Conservation (phyloP, 1,140 invertebrate species). For the Ooceraea biroi region DNA sequence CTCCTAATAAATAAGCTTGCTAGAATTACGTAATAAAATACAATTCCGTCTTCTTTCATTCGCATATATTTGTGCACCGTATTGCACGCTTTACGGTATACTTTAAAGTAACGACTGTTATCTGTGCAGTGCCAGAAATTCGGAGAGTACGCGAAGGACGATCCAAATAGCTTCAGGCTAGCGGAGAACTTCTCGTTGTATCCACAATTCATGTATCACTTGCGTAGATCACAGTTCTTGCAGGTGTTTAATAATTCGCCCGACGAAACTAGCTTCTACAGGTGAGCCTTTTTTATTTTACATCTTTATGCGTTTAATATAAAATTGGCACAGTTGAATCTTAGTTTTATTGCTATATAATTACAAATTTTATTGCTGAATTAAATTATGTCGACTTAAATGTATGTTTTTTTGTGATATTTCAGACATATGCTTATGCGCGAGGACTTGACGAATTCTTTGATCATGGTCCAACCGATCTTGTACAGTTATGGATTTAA, state of each 20-base stretch:
- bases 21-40: not conserved
- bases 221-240: conserved; percentile 98
- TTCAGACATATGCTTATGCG: conserved; percentile 97
- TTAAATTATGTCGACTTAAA: not conserved
- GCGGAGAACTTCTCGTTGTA: conserved; percentile 99
- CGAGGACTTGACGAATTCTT: conserved; percentile 98
- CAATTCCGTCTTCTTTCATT: too few species aligned
- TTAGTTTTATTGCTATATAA: too few species aligned
- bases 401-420: conserved; percentile 72
- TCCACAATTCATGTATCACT: conserved; percentile 99
- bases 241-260: conserved; percentile 99
- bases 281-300: conserved; percentile 86
- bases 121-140: conserved; percentile 98
- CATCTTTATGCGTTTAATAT: not conserved
- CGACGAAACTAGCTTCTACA: conserved; percentile 99
- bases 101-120: conserved; percentile 33
- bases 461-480: conserved; percentile 99
- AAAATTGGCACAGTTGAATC: too few species aligned
- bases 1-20: conserved; percentile 5
- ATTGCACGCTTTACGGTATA: conserved; percentile 25
- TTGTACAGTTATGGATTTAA: conserved; percentile 99
- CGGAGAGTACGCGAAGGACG: conserved; percentile 99
- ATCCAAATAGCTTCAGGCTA: conserved; percentile 98
- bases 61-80: not conserved
- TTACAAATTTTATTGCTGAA: too few species aligned